Conservation (phyloP, 2,113 vertebrate species). For the Erythrolamprus reginae region DNA sequence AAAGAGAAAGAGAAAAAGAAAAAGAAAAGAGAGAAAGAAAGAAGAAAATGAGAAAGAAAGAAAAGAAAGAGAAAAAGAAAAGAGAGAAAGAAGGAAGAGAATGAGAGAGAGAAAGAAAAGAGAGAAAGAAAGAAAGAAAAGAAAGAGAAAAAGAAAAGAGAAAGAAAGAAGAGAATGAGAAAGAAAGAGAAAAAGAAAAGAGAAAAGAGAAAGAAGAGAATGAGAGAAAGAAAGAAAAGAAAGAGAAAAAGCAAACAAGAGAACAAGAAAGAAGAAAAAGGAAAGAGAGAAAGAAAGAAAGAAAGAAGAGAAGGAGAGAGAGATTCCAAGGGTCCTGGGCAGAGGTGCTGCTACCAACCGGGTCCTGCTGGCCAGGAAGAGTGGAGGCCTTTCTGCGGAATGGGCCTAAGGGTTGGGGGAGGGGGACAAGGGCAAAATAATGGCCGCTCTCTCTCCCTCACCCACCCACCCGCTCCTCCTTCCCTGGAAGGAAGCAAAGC, state of each 20-base stretch:
- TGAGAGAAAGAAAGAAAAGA: no score
- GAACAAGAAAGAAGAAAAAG: rapidly evolving
- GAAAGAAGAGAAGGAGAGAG: no score
- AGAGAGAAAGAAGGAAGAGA: no score
- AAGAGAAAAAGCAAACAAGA: no score
- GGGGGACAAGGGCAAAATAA: background rate
- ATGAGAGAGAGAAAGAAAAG: background rate
- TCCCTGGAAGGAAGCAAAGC: background rate
- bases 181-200: no score
- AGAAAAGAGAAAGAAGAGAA: background rate
- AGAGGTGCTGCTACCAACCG: background rate
- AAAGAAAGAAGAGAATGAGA: rapidly evolving
- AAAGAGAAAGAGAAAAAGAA: no score
- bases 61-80: no score
- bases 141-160: no score
- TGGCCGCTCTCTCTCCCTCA: background rate
- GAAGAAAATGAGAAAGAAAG: no score
- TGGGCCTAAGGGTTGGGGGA: background rate
- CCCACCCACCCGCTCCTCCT: no score
- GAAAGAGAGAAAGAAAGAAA: rapidly evolving
- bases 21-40: no score
- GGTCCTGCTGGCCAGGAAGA: background rate
- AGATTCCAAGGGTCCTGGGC: background rate
- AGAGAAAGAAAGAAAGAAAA: no score
- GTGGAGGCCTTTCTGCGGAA: background rate